Percentiles rank a stretch among this genome's conserved stretches.
Conservation (phyloP, 2,888 invertebrate genomes). For the Smittia sp. region DNA sequence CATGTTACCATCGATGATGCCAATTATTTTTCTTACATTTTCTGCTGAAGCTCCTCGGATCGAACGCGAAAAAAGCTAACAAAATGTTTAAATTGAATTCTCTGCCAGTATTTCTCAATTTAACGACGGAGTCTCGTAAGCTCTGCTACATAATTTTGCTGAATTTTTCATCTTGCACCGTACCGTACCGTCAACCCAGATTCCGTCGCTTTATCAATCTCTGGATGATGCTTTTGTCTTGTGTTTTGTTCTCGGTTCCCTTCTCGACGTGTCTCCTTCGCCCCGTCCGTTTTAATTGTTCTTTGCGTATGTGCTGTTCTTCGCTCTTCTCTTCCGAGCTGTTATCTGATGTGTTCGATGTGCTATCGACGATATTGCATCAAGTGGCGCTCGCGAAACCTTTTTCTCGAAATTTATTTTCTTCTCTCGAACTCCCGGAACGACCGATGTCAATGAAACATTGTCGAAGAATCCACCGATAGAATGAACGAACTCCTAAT, state of each 20-base stretch:
- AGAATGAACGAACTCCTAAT: neutral
- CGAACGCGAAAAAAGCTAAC: neutral
- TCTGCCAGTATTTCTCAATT: conserved; percentile 39
- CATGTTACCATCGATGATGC: conserved; percentile 37
- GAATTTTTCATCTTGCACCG: conserved; percentile 30
- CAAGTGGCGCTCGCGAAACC: conserved; percentile 35
- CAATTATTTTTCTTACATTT: conserved; percentile 41
- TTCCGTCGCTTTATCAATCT: conserved; percentile 35
- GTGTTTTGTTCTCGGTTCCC: neutral
- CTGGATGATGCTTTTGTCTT: neutral
- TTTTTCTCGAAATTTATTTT: neutral
- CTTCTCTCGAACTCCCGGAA: neutral
- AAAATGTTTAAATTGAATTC: conserved; percentile 39
- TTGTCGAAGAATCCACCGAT: neutral
- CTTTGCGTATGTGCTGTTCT: conserved; percentile 32
- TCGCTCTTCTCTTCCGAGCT: neutral
- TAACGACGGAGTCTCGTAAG: conserved; percentile 17
- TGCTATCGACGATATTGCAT: conserved; percentile 18
- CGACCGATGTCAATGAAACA: neutral
- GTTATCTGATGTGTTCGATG: conserved; percentile 32
- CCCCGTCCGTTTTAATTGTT: conserved; percentile 36
- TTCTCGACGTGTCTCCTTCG: conserved; percentile 4
- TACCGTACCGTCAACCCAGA: conserved; percentile 39
- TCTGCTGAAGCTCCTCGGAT: conserved; percentile 30
- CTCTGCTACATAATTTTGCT: conserved; percentile 22